Conservation (phyloP, 2,888 invertebrate species). For the Orthosia cruda region DNA sequence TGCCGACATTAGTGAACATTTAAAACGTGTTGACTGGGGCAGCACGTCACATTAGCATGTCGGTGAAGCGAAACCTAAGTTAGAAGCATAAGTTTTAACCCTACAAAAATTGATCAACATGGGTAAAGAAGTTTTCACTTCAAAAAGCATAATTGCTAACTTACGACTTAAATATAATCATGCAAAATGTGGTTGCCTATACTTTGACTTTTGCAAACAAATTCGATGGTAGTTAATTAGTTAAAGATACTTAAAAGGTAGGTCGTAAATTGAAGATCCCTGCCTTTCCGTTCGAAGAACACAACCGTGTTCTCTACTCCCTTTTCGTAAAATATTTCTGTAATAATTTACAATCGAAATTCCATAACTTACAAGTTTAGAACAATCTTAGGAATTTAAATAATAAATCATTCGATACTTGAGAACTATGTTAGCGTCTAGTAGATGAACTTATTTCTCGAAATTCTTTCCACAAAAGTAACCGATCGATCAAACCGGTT, state of each 20-base stretch:
- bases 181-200: background rate
- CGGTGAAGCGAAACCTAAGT: too few species aligned
- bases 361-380: slow-evolving; percentile 7
- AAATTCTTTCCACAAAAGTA: slow-evolving; percentile 26
- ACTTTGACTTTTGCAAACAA: too few species aligned
- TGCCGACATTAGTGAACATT: too few species aligned
- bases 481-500: slow-evolving; percentile 39
- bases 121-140: too few species aligned
- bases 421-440: slow-evolving; percentile 24
- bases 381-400: slow-evolving; percentile 34
- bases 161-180: background rate
- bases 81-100: too few species aligned
- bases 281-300: too few species aligned
- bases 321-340: slow-evolving; percentile 7
- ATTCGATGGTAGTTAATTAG: too few species aligned
- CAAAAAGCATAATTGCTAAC: too few species aligned
- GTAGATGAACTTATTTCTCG: slow-evolving; percentile 25
- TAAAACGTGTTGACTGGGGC: too few species aligned
- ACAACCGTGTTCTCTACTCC: background rate
- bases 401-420: slow-evolving; percentile 37
- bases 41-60: too few species aligned
- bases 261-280: background rate
- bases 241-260: too few species aligned
- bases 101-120: too few species aligned
- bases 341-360: slow-evolving; percentile 23